Evolutionary conservation across 2,888 invertebrate genomes (phyloP), one percentile per base, ranked within the genome.

Genomic region (Galerucella pusilla): DNA sequence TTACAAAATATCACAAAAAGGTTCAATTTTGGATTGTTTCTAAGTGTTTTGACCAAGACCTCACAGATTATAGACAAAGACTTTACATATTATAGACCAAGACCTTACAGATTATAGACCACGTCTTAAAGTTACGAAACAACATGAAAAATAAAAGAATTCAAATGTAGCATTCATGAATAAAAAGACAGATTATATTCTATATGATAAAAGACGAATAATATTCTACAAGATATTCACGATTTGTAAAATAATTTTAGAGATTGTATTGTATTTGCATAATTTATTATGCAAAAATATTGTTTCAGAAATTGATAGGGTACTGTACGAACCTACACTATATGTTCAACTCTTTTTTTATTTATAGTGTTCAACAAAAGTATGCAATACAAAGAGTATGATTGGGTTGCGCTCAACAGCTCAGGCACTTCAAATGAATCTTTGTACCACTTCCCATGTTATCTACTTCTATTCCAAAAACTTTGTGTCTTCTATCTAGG

Each of bases 11-110:
- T 57, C 57, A 57, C 57, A 57, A 16, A 57, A 57, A 16, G 10
- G 20, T 57, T 20, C 3, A 57, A 20, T 57, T 6, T 20, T 57
- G 20, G 57, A 57, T 57, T 20, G 20, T 57, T 20, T 57, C 16
- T 20, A 61, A 61, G 35, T 35, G 61, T 61, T 61, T 61, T 61
- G 61, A 61, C 61, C 61, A 35, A 61, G 61, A 61, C 61, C 61
- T 35, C 12, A 9, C 6, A 57, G 6, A 35, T 28, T 61, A 14
- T 61, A 35, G 61, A 35, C 61, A 35, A 61, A 25, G 12, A 28
- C 61, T 35, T 61, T 35, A 9, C 6, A 57, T 1, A 35, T 28
- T 61, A 14, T 61, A 35, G 61, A 61, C 61, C 61, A 35, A 61
- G 61, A 61, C 61, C 35, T 35, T 61, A 10, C 7, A 57, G 7